Base-by-base conservation (phyloP, 2,797 vertebrate species). In the Spondyliosoma cantharus region DNA sequence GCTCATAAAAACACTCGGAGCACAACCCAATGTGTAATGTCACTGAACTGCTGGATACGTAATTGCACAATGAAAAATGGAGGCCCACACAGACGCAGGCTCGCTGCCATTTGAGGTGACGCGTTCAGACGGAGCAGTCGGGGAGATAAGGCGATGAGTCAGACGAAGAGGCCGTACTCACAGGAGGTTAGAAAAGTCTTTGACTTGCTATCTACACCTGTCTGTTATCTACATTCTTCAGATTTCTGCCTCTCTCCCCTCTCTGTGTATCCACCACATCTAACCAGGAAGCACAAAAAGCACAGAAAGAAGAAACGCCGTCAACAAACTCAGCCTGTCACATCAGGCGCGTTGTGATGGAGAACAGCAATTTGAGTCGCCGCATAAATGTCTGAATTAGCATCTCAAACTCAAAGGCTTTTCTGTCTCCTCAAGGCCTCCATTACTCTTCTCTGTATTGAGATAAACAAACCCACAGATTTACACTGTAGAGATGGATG, bases 351-450 rank as follows among this genome's bases (percentile, higher is more conserved):
- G 19, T 20, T 43, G 57, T 88, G 90, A 91, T 84, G 54, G 80
- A 91, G 48, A 16, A 54, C 53, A 75, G 69, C 69, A 88, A 90
- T 90, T 87, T 32, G 48, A 86, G 71, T 20, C 45, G 3, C 62
- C 22, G 78, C 29, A 1, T 50, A 46, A 80, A 86, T 62, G 56
- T 37, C 45, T 78, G 45, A 53, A 87, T 90, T 87, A 82, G 80
- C 86, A 87, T 90, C 78, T 75, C 76, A 74, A 54, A 81, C 76
- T 86, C 72, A 59, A 12, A 82, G 65, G 37, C 49, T 74, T 76
- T 65, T 68, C 50, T 62, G 56, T 81, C 76, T 80, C 72, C 72
- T 71, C 57, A 14, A 14, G 79, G 83, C 71, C 7, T 78, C 61
- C 68, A 78, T 86, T 74, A 73, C 43, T 89, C 76, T 75, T 54